A percentile compares a stretch with the other conserved stretches of the same genome.
phyloP scores from a whole-genome alignment of 1,140 invertebrate species.

The Tyrophagus putrescentiae region DNA sequence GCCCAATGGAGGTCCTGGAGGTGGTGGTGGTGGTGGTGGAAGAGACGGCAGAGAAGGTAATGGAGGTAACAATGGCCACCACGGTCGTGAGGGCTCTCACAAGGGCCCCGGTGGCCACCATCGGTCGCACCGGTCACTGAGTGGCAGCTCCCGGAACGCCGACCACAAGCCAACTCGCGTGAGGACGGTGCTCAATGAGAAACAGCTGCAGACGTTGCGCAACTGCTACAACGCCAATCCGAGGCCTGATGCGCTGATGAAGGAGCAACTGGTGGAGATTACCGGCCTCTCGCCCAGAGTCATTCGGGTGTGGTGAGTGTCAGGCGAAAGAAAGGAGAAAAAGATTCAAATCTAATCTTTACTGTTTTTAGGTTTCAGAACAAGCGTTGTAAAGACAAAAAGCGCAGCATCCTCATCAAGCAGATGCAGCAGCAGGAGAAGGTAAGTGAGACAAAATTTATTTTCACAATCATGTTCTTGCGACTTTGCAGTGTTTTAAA shows the following conservation, averaged over 20 bases:
- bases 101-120: not conserved
- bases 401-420: conserved; percentile 88
- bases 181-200: conserved; percentile 93
- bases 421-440: conserved; percentile 93
- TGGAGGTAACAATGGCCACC: not conserved
- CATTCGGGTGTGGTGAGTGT: conserved; percentile 71
- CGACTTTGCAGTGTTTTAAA: no score
- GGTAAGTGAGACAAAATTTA: conserved; percentile 43
- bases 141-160: conserved; percentile 11
- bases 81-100: not conserved
- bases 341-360: conserved; percentile 1
- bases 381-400: conserved; percentile 98
- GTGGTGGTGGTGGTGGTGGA: conserved; percentile 22
- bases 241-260: conserved; percentile 93
- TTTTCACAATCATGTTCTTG: no score
- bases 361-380: conserved; percentile 52
- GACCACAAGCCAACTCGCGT: conserved; percentile 78
- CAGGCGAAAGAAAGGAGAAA: not conserved
- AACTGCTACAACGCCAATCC: conserved; percentile 91
- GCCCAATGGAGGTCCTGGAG: conserved; percentile 24
- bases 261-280: conserved; percentile 98
- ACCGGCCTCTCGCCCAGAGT: conserved; percentile 85
- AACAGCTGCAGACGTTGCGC: conserved; percentile 86
- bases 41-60: not conserved
- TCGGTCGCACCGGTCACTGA: not conserved